Base-by-base conservation (phyloP, 2,888 invertebrate genomes). In the Sphaerophoria rueppellii region DNA sequence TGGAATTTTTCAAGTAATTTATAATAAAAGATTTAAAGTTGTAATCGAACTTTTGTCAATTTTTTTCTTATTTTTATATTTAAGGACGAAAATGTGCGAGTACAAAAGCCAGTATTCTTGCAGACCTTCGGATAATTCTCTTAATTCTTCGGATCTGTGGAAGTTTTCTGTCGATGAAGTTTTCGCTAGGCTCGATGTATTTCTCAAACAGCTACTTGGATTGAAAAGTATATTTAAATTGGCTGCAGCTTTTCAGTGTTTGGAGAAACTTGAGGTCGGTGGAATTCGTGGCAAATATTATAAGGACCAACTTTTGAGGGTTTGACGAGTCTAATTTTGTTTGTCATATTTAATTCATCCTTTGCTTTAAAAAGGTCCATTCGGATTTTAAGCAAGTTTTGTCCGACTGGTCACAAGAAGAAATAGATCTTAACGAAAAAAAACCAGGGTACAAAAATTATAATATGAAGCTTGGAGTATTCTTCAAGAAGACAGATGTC, bases 221-320 rank as follows among this genome's bases (percentile, higher is more conserved):
- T 93, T 97, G 43, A 93, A 95, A 91, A 92, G 92, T 6, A 94
- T 98, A 87, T 94, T 98, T 87, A 94, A 95, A 74, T 95, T 96
- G 0, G 96, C 96, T 0, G 93, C 95, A 5, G 98, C 98, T 89
- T 97, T 97, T 90, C 93, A 95, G 77, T 97, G 97, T 90, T 92
- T 98, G 79, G 98, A 98, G 91, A 97, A 97, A 90, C 94, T 97
- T 0, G 97, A 97, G 92, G 94, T 97, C 80, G 95, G 95, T 54
- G 91, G 91, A 1, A 70, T 89, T 57, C 88, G 89, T 46, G 91
- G 91, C 7, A 91, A 90, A 87, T 76, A 88, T 12, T 89, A 91
- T 0, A 91, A 91, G 1, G 89, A 90, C 4, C 88, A 90, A 54
- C 87, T 91, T 5, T 82, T 89, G 52, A 88, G 89, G 88, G 91